A percentile compares a stretch with the other conserved stretches of the same genome.
These are phyloP conservation scores for Calcarius lapponicus DNA, from an alignment of 2,797 vertebrate genomes.

Conservation along the genomic window DNA sequence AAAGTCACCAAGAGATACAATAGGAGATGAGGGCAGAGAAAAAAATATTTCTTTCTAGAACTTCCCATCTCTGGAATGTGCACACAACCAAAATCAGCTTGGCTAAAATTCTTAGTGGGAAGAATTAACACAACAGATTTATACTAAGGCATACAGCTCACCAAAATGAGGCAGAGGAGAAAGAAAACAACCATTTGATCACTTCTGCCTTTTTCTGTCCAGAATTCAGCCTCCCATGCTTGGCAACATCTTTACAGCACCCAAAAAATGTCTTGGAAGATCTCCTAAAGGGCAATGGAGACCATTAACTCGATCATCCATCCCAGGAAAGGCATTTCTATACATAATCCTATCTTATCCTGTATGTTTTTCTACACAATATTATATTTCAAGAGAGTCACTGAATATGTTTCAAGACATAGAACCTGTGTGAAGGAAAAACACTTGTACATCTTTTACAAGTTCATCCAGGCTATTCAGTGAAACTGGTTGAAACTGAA, in stretches of 20 bases:
- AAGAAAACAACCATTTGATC: neutral
- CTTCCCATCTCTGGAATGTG: neutral
- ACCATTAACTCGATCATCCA: neutral
- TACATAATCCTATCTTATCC: neutral
- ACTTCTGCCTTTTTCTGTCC: neutral
- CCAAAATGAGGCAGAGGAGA: neutral
- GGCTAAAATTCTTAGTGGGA: neutral
- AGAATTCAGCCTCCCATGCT: neutral
- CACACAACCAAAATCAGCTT: neutral
- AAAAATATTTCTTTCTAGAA: no score
- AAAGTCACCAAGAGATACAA: neutral
- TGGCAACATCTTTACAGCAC: neutral
- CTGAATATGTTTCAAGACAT: neutral
- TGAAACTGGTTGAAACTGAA: neutral
- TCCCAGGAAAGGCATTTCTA: neutral
- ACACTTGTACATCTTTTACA: neutral
- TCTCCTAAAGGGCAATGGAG: neutral
- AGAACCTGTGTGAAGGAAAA: neutral
- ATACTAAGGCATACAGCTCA: neutral
- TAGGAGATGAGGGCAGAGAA: neutral
- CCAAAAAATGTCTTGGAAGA: neutral
- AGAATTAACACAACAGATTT: neutral
- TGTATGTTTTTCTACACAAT: neutral
- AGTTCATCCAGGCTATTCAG: neutral
- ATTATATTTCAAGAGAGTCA: neutral